These are phyloP conservation scores for Pteromalus puparum DNA, from an alignment of 1,140 invertebrate species.

Conservation along the genomic window DNA sequence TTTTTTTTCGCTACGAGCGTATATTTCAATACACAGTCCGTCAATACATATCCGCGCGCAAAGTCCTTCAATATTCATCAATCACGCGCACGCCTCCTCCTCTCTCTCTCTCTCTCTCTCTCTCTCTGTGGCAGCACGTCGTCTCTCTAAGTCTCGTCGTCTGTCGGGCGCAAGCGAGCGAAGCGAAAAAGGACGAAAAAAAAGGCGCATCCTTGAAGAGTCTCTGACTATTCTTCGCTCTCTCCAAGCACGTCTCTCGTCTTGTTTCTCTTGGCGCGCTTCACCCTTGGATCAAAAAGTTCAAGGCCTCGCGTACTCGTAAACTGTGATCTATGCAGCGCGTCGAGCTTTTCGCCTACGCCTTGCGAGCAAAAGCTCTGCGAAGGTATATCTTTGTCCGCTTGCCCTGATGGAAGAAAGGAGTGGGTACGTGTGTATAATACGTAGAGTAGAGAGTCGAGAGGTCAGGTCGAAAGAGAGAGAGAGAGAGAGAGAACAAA, in stretches of 20 bases:
- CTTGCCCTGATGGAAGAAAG: background rate
- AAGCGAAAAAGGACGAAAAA: conserved; percentile 5
- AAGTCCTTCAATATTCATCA: conserved; percentile 47
- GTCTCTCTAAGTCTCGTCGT: conserved; percentile 4
- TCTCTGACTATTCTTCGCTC: background rate
- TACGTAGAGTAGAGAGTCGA: background rate
- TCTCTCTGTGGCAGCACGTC: too few species aligned
- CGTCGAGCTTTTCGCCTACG: background rate
- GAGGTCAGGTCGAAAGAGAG: conserved; percentile 22
- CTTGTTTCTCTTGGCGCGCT: conserved; percentile 17
- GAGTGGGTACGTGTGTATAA: background rate
- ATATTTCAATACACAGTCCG: conserved; percentile 32
- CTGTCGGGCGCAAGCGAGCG: too few species aligned
- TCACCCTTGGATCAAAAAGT: conserved; percentile 50
- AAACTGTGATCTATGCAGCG: background rate
- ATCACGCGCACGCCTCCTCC: conserved; percentile 10
- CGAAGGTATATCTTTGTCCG: background rate
- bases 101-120: too few species aligned
- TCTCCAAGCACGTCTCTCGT: background rate
- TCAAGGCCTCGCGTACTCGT: conserved; percentile 41
- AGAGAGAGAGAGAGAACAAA: conserved; percentile 12
- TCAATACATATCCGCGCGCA: conserved; percentile 25
- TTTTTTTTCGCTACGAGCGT: background rate
- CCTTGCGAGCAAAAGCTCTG: background rate
- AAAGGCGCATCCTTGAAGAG: background rate